phyloP scores from a whole-genome alignment of 2,797 vertebrate species.

The Lepidocolaptes lacrymiger region DNA sequence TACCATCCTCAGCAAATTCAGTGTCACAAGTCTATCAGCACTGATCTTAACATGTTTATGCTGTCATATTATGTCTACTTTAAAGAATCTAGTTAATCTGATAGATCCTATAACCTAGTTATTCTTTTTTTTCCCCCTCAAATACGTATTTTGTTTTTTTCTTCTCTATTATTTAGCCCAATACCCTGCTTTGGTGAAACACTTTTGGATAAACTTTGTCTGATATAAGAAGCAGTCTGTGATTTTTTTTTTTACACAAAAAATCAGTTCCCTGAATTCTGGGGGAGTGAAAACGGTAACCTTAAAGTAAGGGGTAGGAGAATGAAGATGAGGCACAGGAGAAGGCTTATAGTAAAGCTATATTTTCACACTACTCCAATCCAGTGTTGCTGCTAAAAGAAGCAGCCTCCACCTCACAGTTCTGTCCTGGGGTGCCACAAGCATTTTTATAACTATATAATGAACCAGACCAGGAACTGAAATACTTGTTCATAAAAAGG shows the following conservation, averaged over 20 bases:
- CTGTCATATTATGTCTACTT: not conserved
- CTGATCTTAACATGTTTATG: not conserved
- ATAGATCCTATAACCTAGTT: not conserved
- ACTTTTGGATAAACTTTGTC: not conserved
- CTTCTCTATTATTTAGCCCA: not conserved
- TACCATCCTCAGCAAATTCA: not conserved
- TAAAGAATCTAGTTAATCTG: not conserved
- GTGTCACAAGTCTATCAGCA: not conserved
- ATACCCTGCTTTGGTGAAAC: not conserved
- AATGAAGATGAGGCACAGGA: not conserved
- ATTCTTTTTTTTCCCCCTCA: not conserved
- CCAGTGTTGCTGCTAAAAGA: not conserved
- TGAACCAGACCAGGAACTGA: not conserved
- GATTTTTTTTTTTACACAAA: not conserved
- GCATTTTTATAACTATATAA: not conserved
- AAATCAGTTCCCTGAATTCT: not conserved
- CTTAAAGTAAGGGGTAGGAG: not conserved
- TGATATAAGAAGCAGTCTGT: not conserved
- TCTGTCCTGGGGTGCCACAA: not conserved
- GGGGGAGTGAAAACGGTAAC: not conserved
- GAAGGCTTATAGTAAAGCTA: not conserved
- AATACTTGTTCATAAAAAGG: not conserved
- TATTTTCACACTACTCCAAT: not conserved
- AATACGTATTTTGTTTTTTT: not conserved
- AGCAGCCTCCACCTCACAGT: not conserved